These are phyloP conservation scores for Trogon surrucura DNA, from an alignment of 2,113 vertebrate species.

Conservation along the genomic window DNA sequence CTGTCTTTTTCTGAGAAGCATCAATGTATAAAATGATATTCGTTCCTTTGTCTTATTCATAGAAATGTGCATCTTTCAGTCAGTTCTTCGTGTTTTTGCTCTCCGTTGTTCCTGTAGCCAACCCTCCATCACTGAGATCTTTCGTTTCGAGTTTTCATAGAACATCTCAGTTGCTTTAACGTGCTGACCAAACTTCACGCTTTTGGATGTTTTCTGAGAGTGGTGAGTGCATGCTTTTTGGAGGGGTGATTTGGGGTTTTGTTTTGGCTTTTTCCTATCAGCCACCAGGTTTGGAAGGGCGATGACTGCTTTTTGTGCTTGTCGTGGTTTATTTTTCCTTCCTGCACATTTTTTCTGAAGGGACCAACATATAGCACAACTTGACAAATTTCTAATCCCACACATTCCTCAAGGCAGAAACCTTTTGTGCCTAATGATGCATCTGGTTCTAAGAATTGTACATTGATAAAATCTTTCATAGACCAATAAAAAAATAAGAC, in stretches of 20 bases:
- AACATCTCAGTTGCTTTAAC: not conserved
- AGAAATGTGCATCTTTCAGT: not conserved
- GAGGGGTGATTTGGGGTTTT: not conserved
- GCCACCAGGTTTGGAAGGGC: not conserved
- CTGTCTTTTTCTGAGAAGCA: not conserved
- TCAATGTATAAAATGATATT: not conserved
- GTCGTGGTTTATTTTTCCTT: not conserved
- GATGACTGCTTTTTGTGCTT: not conserved
- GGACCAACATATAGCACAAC: slow-evolving; percentile 40
- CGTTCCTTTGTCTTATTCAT: not conserved
- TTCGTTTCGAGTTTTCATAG: not conserved
- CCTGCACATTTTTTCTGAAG: slow-evolving; percentile 10
- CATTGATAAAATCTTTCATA: not conserved
- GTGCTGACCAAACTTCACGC: not conserved
- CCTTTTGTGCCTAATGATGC: slow-evolving; percentile 42
- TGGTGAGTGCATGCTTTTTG: not conserved
- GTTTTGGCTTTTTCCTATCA: not conserved
- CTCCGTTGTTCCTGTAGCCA: not conserved
- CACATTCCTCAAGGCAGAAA: slow-evolving; percentile 17
- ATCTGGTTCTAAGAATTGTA: not conserved
- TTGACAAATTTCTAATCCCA: slow-evolving; percentile 11
- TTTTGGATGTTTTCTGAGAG: not conserved
- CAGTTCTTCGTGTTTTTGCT: not conserved
- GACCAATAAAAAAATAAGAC: not conserved
- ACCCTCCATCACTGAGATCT: not conserved